Percentiles rank a stretch among this genome's conserved stretches.
Evolutionary conservation across 2,113 vertebrate genomes (phyloP).

Genomic region (Bufo gargarizans): DNA sequence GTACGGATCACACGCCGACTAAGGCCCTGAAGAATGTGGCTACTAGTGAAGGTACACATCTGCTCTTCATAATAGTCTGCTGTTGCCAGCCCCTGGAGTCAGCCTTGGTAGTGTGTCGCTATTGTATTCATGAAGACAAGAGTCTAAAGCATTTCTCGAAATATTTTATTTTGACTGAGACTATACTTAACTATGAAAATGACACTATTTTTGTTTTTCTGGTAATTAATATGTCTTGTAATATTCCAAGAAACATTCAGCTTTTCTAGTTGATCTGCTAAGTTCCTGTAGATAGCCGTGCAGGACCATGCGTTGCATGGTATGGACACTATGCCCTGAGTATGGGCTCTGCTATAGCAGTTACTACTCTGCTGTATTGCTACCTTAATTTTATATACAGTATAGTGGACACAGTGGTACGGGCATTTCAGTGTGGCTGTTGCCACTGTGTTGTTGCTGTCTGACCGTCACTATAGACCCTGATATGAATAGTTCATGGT

Average conservation of each 20-base stretch:
- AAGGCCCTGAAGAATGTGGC: constrained; percentile 96
- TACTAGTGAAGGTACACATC: constrained; percentile 96
- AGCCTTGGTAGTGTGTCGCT: background rate
- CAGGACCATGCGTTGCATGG: too few species aligned
- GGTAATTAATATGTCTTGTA: background rate
- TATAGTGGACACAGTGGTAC: background rate
- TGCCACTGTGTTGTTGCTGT: background rate
- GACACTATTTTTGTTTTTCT: background rate
- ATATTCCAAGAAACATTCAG: background rate
- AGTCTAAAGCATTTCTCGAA: background rate
- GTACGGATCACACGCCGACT: constrained; percentile 96
- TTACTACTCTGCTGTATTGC: background rate
- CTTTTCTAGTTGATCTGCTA: too few species aligned
- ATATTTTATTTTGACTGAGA: background rate
- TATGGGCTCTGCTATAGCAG: too few species aligned
- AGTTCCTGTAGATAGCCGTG: too few species aligned
- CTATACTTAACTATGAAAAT: background rate
- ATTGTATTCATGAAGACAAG: background rate
- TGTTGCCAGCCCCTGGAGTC: constrained; percentile 38
- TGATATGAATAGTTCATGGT: too few species aligned
- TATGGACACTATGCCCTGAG: too few species aligned
- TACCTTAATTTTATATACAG: background rate
- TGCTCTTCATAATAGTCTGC: constrained; percentile 76
- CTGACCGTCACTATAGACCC: background rate
- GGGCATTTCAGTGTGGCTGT: background rate